phyloP scores from a whole-genome alignment of 2,888 invertebrate genomes.

The Sialis fuliginosa region DNA sequence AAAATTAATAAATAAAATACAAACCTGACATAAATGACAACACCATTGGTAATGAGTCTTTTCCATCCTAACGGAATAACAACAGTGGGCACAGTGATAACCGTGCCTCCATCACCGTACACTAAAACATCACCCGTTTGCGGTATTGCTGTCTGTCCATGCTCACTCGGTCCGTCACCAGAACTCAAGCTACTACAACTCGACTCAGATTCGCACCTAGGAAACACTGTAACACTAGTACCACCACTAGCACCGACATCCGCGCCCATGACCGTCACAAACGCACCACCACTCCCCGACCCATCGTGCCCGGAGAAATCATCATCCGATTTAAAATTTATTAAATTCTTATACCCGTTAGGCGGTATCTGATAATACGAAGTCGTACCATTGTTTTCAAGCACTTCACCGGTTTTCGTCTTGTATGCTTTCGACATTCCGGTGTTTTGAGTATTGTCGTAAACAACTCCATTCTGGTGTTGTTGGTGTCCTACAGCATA shows the following conservation, averaged over 20 bases:
- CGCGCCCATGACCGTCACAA: constrained; percentile 22
- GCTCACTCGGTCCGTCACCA: constrained; percentile 20
- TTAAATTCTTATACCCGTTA: constrained; percentile 15
- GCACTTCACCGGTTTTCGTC: constrained; percentile 7
- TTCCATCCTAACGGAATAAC: constrained; percentile 61
- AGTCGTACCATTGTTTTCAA: constrained; percentile 10
- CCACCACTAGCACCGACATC: constrained; percentile 3
- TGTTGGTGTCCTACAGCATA: constrained; percentile 28
- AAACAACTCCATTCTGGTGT: constrained; percentile 6
- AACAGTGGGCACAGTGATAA: constrained; percentile 11
- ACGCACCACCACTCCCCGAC: constrained; percentile 8
- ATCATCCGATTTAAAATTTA: constrained; percentile 15
- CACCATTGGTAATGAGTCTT: constrained; percentile 49
- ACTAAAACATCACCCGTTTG: constrained; percentile 14
- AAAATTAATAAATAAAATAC: constrained; percentile 11
- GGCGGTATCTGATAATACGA: constrained; percentile 9
- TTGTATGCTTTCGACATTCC: constrained; percentile 10
- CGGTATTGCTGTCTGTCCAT: constrained; percentile 13
- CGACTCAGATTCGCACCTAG: constrained; percentile 38
- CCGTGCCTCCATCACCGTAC: constrained; percentile 23
- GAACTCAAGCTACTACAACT: constrained; percentile 35
- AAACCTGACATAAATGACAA: constrained; percentile 63
- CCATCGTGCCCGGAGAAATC: constrained; percentile 7
- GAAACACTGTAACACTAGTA: constrained; percentile 15
- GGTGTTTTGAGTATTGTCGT: constrained; percentile 13